phyloP scores from a whole-genome alignment of 30 jellyfish, hydroid and myxozoan genomes.

The Pelagia noctiluca region DNA sequence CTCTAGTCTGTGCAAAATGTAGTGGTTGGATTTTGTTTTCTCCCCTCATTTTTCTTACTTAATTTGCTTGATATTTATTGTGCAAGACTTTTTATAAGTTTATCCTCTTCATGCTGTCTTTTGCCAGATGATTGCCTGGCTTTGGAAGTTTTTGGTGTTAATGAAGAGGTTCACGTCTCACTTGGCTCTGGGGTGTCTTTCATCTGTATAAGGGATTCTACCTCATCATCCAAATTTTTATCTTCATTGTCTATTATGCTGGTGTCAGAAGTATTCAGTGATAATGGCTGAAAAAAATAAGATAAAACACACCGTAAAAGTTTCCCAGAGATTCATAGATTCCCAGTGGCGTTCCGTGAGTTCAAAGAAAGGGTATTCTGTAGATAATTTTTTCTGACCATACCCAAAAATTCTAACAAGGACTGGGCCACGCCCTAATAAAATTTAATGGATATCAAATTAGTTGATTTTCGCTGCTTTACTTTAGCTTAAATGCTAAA shows the following conservation, averaged over 20 bases:
- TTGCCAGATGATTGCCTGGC: constrained; percentile 16
- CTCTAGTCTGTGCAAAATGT: constrained; percentile 20
- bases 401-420: too few relatives aligned
- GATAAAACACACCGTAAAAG: neutral
- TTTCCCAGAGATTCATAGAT: too few relatives aligned
- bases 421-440: too few relatives aligned
- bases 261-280: neutral
- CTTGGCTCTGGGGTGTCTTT: constrained; percentile 22
- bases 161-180: neutral
- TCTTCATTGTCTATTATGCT: neutral
- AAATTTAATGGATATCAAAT: too few relatives aligned
- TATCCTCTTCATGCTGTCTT: constrained; percentile 23
- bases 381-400: too few relatives aligned
- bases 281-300: neutral
- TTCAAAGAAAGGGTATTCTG: too few relatives aligned
- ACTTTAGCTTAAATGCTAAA: too few relatives aligned
- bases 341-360: too few relatives aligned
- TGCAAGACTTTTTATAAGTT: constrained; percentile 22
- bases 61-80: neutral
- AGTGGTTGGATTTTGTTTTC: constrained; percentile 7
- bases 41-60: constrained; percentile 3
- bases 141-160: constrained; percentile 29
- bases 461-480: too few relatives aligned
- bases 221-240: constrained; percentile 4
- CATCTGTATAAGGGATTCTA: constrained; percentile 1